These are phyloP conservation scores for Graphium colonna DNA, from an alignment of 2,888 invertebrate genomes.

Conservation along the genomic window DNA sequence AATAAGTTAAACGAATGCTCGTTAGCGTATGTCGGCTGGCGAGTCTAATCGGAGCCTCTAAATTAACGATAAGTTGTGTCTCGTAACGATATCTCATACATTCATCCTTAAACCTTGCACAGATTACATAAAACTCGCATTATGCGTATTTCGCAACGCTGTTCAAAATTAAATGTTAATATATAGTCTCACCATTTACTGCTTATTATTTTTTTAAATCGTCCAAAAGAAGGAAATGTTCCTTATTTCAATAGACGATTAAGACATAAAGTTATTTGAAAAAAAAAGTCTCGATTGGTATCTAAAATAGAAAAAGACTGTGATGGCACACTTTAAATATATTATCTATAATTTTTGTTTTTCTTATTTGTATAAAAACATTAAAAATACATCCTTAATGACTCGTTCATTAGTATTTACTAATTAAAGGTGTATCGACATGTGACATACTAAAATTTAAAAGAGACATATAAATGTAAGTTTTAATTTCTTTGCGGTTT, in stretches of 20 bases:
- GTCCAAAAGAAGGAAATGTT: no score
- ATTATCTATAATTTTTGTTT: no score
- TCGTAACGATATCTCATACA: constrained; percentile 68
- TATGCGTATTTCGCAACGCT: constrained; percentile 53
- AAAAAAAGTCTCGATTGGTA: no score
- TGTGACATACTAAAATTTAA: no score
- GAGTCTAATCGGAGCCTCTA: constrained; percentile 74
- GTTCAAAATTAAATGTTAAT: constrained; percentile 22
- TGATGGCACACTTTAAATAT: no score
- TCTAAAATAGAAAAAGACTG: no score
- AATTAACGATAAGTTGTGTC: constrained; percentile 75
- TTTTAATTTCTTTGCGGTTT: no score
- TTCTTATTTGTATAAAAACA: background rate
- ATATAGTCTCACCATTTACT: background rate
- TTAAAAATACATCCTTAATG: background rate
- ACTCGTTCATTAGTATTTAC: background rate
- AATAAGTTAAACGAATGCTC: constrained; percentile 71
- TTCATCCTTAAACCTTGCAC: constrained; percentile 64
- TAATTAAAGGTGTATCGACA: no score
- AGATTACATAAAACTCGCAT: constrained; percentile 68
- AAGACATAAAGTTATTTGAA: no score
- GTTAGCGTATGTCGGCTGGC: constrained; percentile 71
- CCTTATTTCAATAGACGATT: no score
- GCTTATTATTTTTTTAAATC: no score
- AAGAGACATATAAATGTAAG: no score